A percentile compares a stretch with the other conserved stretches of the same genome.
Evolutionary conservation across 1,140 invertebrate genomes (phyloP).

Genomic region (Zaprionus ornatus): DNA sequence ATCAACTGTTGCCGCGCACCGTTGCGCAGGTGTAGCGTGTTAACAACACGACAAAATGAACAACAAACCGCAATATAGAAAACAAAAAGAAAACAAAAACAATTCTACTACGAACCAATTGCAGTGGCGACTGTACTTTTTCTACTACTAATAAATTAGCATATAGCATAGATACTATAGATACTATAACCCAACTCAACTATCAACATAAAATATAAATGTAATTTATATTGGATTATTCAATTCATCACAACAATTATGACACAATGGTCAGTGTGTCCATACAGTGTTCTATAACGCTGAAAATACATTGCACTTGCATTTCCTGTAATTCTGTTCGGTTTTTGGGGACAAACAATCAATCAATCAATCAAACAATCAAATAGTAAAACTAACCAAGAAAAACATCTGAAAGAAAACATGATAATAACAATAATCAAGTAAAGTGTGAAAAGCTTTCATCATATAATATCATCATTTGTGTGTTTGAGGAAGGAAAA

Average conservation of each 20-base stretch:
- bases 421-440: slow-evolving; percentile 16
- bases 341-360: slow-evolving; percentile 54
- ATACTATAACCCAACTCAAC: slow-evolving; percentile 14
- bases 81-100: slow-evolving; percentile 6
- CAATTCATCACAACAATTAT: slow-evolving; percentile 9
- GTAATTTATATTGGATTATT: slow-evolving; percentile 34
- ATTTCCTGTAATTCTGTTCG: slow-evolving; percentile 58
- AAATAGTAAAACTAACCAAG: slow-evolving; percentile 36
- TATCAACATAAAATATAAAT: slow-evolving; percentile 7
- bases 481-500: slow-evolving; percentile 33
- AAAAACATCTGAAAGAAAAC: slow-evolving; percentile 38
- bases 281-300: slow-evolving; percentile 39
- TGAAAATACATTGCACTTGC: slow-evolving; percentile 43
- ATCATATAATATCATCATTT: slow-evolving; percentile 22
- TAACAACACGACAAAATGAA: slow-evolving; percentile 61
- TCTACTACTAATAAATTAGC: slow-evolving; percentile 38
- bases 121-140: slow-evolving; percentile 52
- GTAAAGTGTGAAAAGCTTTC: background rate
- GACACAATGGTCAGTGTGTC: slow-evolving; percentile 23
- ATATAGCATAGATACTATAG: slow-evolving; percentile 47
- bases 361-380: slow-evolving; percentile 39
- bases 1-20: slow-evolving; percentile 75
- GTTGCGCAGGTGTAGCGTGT: slow-evolving; percentile 74
- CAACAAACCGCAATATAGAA: slow-evolving; percentile 50
- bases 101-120: slow-evolving; percentile 33